These are phyloP conservation scores for Trissolcus basalis DNA, from an alignment of 1,140 invertebrate species.

Conservation along the genomic window DNA sequence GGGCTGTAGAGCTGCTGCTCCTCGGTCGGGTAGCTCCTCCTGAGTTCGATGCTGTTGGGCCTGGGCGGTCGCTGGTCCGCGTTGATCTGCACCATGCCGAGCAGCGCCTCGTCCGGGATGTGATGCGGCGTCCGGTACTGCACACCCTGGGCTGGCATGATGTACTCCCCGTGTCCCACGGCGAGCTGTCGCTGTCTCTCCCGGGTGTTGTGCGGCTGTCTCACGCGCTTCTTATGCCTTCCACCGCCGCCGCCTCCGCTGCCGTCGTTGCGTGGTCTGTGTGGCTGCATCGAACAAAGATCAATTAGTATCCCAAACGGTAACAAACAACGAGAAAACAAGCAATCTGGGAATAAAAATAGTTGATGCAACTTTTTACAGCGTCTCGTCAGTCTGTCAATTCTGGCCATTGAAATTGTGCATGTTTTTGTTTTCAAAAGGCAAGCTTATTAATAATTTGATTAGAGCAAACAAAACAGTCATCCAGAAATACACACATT, in stretches of 20 bases:
- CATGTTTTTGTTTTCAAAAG: constrained; percentile 1
- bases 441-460: constrained; percentile 35
- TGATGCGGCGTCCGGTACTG: constrained; percentile 72
- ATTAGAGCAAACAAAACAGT: constrained; percentile 46
- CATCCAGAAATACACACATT: constrained; percentile 38
- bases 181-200: constrained; percentile 89
- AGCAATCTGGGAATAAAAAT: background rate
- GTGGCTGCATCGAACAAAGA: constrained; percentile 73
- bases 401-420: background rate
- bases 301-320: background rate
- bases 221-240: constrained; percentile 87
- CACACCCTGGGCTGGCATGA: constrained; percentile 80
- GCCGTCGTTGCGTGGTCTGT: constrained; percentile 79
- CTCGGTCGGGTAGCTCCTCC: constrained; percentile 81
- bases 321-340: background rate
- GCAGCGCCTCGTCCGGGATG: constrained; percentile 71
- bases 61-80: constrained; percentile 79
- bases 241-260: constrained; percentile 76
- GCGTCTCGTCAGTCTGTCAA: constrained; percentile 25
- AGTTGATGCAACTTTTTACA: constrained; percentile 15
- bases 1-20: constrained; percentile 77
- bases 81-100: constrained; percentile 71
- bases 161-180: constrained; percentile 89
- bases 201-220: constrained; percentile 90
- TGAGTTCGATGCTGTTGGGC: constrained; percentile 86